Evolutionary conservation across 2,888 invertebrate genomes (phyloP).

Genomic region (Eupithecia centaureata): DNA sequence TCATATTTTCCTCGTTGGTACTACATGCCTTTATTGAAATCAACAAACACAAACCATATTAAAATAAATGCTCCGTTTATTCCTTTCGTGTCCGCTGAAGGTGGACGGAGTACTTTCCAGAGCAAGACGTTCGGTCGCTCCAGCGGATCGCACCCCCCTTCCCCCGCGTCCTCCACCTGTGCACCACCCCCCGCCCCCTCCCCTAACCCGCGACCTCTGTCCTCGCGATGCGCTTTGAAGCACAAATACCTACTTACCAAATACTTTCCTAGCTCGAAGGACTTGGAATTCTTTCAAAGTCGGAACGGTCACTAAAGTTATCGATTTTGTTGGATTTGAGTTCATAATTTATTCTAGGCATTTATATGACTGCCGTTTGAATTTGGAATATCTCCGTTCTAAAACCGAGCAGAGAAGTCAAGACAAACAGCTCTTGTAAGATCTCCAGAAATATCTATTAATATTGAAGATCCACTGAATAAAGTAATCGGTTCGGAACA

Average conservation of each 20-base stretch:
- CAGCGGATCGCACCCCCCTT: conserved; percentile 25
- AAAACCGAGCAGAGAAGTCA: neutral
- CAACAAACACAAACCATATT: conserved; percentile 16
- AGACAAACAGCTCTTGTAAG: conserved; percentile 6
- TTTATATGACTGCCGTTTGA: neutral
- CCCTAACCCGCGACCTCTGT: neutral
- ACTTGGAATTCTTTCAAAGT: neutral
- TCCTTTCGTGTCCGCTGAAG: conserved; percentile 18
- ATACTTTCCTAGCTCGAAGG: neutral
- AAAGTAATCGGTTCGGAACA: conserved; percentile 23
- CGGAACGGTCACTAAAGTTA: neutral
- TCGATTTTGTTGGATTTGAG: neutral
- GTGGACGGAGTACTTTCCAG: conserved; percentile 20
- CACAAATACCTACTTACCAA: neutral
- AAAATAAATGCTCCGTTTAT: conserved; percentile 26
- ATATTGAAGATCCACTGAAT: conserved; percentile 18
- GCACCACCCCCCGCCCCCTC: neutral
- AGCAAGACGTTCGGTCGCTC: conserved; percentile 23
- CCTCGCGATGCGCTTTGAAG: neutral
- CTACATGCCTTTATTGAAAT: conserved; percentile 4
- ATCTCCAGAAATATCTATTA: conserved; percentile 11
- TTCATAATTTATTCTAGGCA: neutral
- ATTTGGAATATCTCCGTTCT: neutral
- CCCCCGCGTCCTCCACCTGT: conserved; percentile 13
- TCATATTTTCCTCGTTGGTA: neutral